These are phyloP conservation scores for Calliphora vomitoria DNA, from an alignment of 2,888 invertebrate species.

Conservation along the genomic window DNA sequence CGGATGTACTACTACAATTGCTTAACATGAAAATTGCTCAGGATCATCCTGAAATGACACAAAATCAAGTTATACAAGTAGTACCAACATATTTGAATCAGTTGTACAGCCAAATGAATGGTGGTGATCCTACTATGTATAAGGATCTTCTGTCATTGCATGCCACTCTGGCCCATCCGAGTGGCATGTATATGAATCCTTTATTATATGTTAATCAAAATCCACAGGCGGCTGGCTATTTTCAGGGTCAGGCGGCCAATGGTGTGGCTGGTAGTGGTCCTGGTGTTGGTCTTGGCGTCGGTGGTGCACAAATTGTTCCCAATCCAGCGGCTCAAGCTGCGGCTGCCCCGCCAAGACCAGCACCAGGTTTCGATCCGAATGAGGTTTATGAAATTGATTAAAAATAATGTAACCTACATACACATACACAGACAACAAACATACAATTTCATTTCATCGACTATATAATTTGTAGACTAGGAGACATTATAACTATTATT, in stretches of 20 bases:
- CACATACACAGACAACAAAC: background rate
- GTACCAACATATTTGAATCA: constrained; percentile 86
- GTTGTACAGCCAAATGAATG: constrained; percentile 87
- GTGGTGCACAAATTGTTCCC: constrained; percentile 47
- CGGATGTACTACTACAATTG: constrained; percentile 83
- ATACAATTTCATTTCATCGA: constrained; percentile 33
- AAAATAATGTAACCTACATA: constrained; percentile 31
- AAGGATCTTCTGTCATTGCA: constrained; percentile 82
- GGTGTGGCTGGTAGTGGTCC: constrained; percentile 57
- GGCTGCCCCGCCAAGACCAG: constrained; percentile 54
- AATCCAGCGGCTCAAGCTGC: constrained; percentile 55
- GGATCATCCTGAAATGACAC: constrained; percentile 88
- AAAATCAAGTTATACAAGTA: constrained; percentile 87
- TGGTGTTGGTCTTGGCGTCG: constrained; percentile 46
- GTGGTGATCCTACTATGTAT: constrained; percentile 83
- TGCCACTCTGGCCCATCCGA: constrained; percentile 81
- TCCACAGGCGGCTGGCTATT: constrained; percentile 81
- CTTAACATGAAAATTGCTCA: constrained; percentile 86
- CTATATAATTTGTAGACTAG: constrained; percentile 58
- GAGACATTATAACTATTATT: constrained; percentile 15
- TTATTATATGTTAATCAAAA: constrained; percentile 83
- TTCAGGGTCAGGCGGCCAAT: constrained; percentile 75
- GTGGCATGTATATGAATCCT: constrained; percentile 84
- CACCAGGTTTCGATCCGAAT: constrained; percentile 80
- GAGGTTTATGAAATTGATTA: constrained; percentile 83